Evolutionary conservation across 2,797 vertebrate species (phyloP), one percentile per base, ranked within the genome.

Genomic region (Myotis vivesi): DNA sequence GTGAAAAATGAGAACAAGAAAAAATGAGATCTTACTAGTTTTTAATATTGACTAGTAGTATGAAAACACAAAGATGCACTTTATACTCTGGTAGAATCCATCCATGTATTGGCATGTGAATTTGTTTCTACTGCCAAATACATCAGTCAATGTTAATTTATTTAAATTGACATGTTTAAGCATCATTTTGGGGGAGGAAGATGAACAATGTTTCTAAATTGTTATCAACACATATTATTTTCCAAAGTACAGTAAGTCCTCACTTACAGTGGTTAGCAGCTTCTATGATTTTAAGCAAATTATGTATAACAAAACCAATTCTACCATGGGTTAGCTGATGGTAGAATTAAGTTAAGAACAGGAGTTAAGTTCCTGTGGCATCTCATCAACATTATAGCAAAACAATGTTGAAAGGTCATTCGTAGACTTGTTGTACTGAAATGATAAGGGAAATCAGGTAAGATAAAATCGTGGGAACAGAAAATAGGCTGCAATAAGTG

Each of bases 201-300:
- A 85, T 85, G 85, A 94, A 81, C 44, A 11, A 23, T 77, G 20
- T 75, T 94, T 95, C 49, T 80, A 75, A 73, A 91, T 88, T 38
- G 3, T 62, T 62, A 33, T 11, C 64, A 69, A 19, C 28, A 33
- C 20, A 69, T 87, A 64, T 87, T 87, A 69, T 82, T 93, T 90
- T 13, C 66, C 71, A 77, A 81, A 57, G n/a, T 73, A 66, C 4
- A 36, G 7, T 77, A 66, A 66, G 44, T 66, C 62, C 25, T 59
- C 36, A 30, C 6, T 53, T 76, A 76, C 30, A 15, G 20, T 82
- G 30, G 30, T 82, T 2, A 4, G 30, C 20, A 82, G 59, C 30
- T 49, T 66, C 59, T 83, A 33, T 2, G 8, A 66, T n/a, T 66
- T 83, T 49, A 66, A 83, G 30, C 59, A 49, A 83, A 83, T 49